A percentile compares a stretch with the other conserved stretches of the same genome.
Evolutionary conservation across 2,888 invertebrate species (phyloP).

Genomic region (Diarsia rubi): DNA sequence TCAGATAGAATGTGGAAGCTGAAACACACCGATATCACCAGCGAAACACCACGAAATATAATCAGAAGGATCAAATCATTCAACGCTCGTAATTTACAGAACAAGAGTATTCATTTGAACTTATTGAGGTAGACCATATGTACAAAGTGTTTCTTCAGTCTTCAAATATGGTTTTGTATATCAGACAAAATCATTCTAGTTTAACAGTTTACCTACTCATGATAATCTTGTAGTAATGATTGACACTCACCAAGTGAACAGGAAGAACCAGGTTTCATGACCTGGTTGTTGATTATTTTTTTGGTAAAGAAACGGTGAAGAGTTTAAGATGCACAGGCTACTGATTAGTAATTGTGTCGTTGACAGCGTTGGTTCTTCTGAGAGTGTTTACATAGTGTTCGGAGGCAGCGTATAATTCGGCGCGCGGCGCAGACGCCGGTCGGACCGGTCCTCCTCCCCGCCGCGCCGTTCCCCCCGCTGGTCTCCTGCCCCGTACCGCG

Average conservation of each 20-base stretch:
- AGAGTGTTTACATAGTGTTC: neutral
- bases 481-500: constrained; percentile 34
- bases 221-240: neutral
- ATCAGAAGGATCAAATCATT: constrained; percentile 13
- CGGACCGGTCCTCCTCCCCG: constrained; percentile 63
- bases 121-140: neutral
- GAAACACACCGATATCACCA: constrained; percentile 34
- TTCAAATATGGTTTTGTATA: neutral
- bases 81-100: neutral
- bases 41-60: neutral
- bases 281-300: neutral
- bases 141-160: neutral
- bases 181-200: neutral
- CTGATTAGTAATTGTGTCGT: neutral
- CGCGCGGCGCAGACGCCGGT: constrained; percentile 65
- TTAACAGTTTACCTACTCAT: neutral
- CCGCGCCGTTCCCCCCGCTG: constrained; percentile 30
- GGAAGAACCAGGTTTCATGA: neutral
- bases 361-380: constrained; percentile 39
- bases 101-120: neutral
- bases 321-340: neutral
- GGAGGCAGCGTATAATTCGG: constrained; percentile 62
- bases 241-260: neutral
- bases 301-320: neutral
- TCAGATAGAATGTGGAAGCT: constrained; percentile 45